phyloP scores from a whole-genome alignment of 2,113 vertebrate genomes.

The Vimba vimba region DNA sequence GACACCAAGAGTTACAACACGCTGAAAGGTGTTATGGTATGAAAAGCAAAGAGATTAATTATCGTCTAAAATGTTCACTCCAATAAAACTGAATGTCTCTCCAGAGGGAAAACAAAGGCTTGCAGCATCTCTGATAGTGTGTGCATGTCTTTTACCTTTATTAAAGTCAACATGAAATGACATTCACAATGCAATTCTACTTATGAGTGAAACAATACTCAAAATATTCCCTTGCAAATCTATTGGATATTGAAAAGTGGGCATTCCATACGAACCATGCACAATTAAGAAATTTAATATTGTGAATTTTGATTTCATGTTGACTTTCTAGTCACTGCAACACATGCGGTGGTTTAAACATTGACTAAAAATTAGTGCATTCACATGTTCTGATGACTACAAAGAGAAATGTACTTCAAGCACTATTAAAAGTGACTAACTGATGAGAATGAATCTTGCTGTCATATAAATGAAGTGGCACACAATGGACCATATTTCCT shows the following conservation, averaged over 20 bases:
- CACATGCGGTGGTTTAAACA: not conserved
- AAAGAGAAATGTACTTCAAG: constrained; percentile 3
- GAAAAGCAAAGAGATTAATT: constrained; percentile 35
- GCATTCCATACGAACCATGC: too few species aligned
- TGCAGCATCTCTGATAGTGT: not conserved
- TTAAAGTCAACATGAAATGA: not conserved
- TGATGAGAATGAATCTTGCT: constrained; percentile 40
- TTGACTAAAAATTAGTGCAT: constrained; percentile 34
- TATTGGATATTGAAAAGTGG: not conserved
- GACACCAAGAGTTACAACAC: constrained; percentile 15
- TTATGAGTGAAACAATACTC: not conserved
- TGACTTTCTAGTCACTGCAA: not conserved
- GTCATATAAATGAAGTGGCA: constrained; percentile 25
- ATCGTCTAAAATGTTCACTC: constrained; percentile 13
- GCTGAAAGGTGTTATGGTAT: constrained; percentile 25
- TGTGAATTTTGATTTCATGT: not conserved
- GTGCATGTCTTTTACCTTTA: constrained; percentile 1
- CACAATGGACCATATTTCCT: constrained; percentile 36
- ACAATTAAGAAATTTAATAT: not conserved
- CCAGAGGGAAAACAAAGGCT: constrained; percentile 9
- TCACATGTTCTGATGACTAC: constrained; percentile 42
- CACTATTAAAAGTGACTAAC: constrained; percentile 5
- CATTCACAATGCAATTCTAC: not conserved
- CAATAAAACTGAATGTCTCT: constrained; percentile 4
- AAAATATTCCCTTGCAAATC: not conserved